Base-by-base conservation (phyloP, 2,888 invertebrate species). In the Lycaena phlaeas region DNA sequence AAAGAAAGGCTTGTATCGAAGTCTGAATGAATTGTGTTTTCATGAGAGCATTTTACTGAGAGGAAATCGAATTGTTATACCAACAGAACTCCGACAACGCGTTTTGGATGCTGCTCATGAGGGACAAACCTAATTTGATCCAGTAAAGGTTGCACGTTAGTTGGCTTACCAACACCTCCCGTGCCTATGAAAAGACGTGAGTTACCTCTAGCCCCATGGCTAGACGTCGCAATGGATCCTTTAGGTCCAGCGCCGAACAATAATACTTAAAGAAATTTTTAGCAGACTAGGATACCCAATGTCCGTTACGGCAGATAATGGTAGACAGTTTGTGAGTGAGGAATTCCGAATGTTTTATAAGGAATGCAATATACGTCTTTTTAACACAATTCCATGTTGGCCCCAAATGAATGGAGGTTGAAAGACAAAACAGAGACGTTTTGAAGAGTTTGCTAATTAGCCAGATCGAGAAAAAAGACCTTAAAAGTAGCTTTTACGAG, bases 401-500 rank as follows among this genome's bases (percentile, higher is more conserved):
- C 56, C 57, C 0, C 57, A 57, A 41, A 29, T 30, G 27, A 57
- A 55, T 28, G 57, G 57, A 0, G 56, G 56, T 61, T 0, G 55
- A 61, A 14, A 15, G 57, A 0, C 57, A 59, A 40, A 58, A 60
- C 10, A 3, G 57, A 2, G 53, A 55, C 22, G 55, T 57, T 1
- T 1, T 56, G 2, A 57, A 60, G 29, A 31, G 58, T 0, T 30
- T 59, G 0, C 50, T 45, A 15, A 58, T 61, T 1, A 34, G 50
- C 4, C 17, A 36, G 5, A 4, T 1, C 1, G 47, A 54, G 49
- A 27, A 27, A 7, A 15, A 40, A 54, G n/a, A n/a, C n/a, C 15
- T 14, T 40, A 34, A 38, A 44, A 26, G 42, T 42, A 12, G 12
- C 3, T 1, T 36, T 3, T 34, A 25, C 5, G 41, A 44, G 22